Conservation (phyloP, 2,888 invertebrate species). For the Ophioninae sp. region DNA sequence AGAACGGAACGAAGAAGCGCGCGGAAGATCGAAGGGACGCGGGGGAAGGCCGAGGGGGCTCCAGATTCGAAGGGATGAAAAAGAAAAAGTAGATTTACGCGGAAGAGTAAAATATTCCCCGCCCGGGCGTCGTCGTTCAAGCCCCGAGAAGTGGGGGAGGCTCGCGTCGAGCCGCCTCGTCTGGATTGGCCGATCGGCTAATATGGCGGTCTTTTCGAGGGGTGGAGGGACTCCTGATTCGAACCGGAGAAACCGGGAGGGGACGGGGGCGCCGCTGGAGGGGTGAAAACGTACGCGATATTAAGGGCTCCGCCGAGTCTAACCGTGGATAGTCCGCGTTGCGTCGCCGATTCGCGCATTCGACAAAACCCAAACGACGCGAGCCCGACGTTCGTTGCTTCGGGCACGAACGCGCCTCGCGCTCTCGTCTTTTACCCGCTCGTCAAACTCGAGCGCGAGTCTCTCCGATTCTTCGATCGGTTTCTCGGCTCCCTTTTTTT, state of each 20-base stretch:
- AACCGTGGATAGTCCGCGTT: slow-evolving; percentile 81
- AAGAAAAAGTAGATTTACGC: slow-evolving; percentile 75
- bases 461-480: too few species aligned
- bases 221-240: slow-evolving; percentile 59
- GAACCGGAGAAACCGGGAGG: slow-evolving; percentile 67
- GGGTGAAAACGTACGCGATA: slow-evolving; percentile 70
- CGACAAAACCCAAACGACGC: slow-evolving; percentile 25
- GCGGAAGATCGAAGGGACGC: slow-evolving; percentile 40
- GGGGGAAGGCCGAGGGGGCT: slow-evolving; percentile 18
- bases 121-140: slow-evolving; percentile 80
- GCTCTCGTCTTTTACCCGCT: too few species aligned
- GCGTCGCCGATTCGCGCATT: slow-evolving; percentile 82
- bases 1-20: slow-evolving; percentile 56
- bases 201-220: slow-evolving; percentile 77
- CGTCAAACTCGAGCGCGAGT: too few species aligned
- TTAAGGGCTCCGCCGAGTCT: slow-evolving; percentile 79
- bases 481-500: too few species aligned
- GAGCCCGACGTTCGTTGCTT: too few species aligned
- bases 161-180: slow-evolving; percentile 78
- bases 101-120: slow-evolving; percentile 79
- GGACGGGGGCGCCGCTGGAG: background rate
- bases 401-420: too few species aligned
- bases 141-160: slow-evolving; percentile 74
- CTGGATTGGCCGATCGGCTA: slow-evolving; percentile 82
- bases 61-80: slow-evolving; percentile 56